Evolutionary conservation across 2,113 vertebrate species (phyloP).

Genomic region (Myodes glareolus): DNA sequence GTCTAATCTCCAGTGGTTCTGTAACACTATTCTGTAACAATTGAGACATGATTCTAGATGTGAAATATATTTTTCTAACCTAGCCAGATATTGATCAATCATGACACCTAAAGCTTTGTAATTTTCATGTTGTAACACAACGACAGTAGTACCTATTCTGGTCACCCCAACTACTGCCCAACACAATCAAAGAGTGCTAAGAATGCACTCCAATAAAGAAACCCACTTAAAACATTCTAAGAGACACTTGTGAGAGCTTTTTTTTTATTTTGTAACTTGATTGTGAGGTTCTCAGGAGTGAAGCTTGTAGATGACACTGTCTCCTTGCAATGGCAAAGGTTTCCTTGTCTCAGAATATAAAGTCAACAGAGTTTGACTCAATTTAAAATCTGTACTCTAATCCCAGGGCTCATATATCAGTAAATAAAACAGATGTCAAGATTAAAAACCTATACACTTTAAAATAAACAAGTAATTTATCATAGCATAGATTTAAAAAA

Average conservation of each 20-base stretch:
- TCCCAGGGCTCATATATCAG: neutral
- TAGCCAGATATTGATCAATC: neutral
- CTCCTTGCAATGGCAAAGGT: neutral
- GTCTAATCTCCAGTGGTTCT: neutral
- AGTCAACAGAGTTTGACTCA: neutral
- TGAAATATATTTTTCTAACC: neutral
- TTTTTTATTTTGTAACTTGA: neutral
- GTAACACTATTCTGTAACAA: neutral
- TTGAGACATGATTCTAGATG: neutral
- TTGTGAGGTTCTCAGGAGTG: neutral
- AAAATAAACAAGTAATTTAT: neutral
- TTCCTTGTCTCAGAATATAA: neutral
- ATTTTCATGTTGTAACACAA: neutral
- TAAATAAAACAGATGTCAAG: neutral
- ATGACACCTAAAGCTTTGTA: neutral
- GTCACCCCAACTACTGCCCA: neutral
- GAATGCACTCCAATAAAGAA: too few species aligned
- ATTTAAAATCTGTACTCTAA: neutral
- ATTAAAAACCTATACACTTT: neutral
- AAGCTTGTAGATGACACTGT: neutral
- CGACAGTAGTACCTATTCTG: neutral
- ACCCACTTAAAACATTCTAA: neutral
- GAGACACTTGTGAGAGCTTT: neutral
- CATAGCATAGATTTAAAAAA: neutral
- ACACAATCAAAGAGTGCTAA: too few species aligned